Percentiles rank a stretch among this genome's conserved stretches.
Evolutionary conservation across 2,113 vertebrate species (phyloP).

Genomic region (human): DNA sequence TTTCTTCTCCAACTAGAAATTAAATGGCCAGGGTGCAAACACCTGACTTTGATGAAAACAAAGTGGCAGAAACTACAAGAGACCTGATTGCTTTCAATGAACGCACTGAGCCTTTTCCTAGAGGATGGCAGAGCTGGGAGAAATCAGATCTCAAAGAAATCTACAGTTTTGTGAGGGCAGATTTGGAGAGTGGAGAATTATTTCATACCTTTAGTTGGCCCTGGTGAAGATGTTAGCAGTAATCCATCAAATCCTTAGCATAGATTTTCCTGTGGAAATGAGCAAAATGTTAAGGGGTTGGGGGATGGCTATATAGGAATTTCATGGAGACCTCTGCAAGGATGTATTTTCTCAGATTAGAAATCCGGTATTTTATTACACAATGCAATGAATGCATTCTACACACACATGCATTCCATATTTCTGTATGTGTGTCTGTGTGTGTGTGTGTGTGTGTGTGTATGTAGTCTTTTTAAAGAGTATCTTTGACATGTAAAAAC

Average conservation of each 20-base stretch:
- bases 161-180: background rate
- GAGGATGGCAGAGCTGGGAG: accelerated
- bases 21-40: accelerated
- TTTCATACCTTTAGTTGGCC: background rate
- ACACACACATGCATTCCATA: too few relatives aligned
- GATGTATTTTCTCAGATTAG: background rate
- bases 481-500: background rate
- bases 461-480: background rate
- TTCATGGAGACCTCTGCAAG: background rate
- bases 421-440: accelerated
- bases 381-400: background rate
- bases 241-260: too few relatives aligned
- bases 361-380: background rate
- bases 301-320: background rate
- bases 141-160: background rate
- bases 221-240: background rate
- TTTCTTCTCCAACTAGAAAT: accelerated
- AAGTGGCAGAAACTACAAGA: accelerated
- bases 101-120: accelerated
- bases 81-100: accelerated
- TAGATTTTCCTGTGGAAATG: accelerated
- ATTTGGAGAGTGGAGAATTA: accelerated
- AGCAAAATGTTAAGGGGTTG: accelerated
- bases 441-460: background rate
- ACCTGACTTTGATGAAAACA: background rate